phyloP scores from a whole-genome alignment of 1,140 invertebrate species.

The Aporrectodea caliginosa region DNA sequence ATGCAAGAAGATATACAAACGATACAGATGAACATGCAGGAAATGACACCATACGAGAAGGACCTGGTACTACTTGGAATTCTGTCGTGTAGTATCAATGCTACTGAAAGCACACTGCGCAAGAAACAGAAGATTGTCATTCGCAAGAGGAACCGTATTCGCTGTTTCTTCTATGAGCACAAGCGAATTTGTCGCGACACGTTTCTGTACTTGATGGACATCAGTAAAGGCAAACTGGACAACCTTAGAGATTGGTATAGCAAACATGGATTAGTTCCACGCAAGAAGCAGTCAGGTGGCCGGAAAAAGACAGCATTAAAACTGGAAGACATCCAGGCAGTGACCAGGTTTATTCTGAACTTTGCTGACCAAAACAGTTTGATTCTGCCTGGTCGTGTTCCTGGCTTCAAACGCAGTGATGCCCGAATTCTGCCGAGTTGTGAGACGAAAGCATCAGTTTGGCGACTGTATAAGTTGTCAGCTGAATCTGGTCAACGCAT shows the following conservation, averaged over 20 bases:
- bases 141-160: neutral
- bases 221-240: neutral
- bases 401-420: constrained; percentile 13
- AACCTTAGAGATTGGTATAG: neutral
- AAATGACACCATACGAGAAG: neutral
- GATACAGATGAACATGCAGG: neutral
- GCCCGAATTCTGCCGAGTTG: neutral
- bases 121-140: neutral
- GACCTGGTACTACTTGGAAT: neutral
- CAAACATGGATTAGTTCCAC: neutral
- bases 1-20: neutral
- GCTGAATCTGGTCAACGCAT: neutral
- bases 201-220: constrained; percentile 8
- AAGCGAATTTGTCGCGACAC: neutral
- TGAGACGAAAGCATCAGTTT: neutral
- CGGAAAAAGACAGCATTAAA: neutral
- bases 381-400: constrained; percentile 9
- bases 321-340: neutral
- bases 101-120: neutral
- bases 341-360: constrained; percentile 13
- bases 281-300: neutral
- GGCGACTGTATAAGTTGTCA: neutral
- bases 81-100: neutral
- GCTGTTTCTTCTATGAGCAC: neutral
- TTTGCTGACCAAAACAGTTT: constrained; percentile 15